phyloP scores from a whole-genome alignment of 1,140 invertebrate genomes.

The Cydia amplana region DNA sequence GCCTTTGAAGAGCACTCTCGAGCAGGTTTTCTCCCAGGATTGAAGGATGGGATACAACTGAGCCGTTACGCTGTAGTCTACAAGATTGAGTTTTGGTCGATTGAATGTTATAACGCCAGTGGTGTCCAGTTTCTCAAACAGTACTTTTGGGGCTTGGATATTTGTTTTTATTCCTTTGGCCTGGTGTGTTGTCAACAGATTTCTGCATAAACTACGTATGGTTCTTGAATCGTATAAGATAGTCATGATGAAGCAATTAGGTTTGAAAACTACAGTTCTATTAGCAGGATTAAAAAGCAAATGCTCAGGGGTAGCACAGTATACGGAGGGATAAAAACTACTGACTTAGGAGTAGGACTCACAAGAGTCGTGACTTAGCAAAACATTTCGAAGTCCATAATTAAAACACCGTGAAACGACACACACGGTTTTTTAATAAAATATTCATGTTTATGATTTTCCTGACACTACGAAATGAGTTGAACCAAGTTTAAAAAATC shows the following conservation, averaged over 20 bases:
- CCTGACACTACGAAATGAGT: too few species aligned
- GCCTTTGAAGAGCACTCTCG: constrained; percentile 95
- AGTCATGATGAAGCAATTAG: background rate
- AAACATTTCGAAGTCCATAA: background rate
- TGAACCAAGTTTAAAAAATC: too few species aligned
- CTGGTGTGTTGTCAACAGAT: background rate
- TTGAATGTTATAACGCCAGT: constrained; percentile 94
- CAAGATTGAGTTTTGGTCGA: constrained; percentile 96
- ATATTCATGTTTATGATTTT: background rate
- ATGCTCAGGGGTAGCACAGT: too few species aligned
- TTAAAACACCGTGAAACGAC: background rate
- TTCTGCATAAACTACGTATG: background rate
- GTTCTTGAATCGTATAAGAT: background rate
- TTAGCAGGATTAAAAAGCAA: too few species aligned
- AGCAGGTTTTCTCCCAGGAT: constrained; percentile 92
- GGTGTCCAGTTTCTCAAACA: constrained; percentile 79
- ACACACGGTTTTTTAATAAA: background rate
- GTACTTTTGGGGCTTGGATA: constrained; percentile 70
- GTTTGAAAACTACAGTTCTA: too few species aligned
- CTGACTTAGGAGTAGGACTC: background rate
- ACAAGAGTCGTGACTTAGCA: background rate
- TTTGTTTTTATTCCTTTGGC: background rate
- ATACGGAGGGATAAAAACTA: background rate
- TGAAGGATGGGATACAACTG: constrained; percentile 91
- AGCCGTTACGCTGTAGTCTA: constrained; percentile 94